Percentiles rank a stretch among this genome's conserved stretches.
These are phyloP conservation scores for Prunella fulvescens DNA, from an alignment of 2,113 vertebrate species.

Conservation along the genomic window DNA sequence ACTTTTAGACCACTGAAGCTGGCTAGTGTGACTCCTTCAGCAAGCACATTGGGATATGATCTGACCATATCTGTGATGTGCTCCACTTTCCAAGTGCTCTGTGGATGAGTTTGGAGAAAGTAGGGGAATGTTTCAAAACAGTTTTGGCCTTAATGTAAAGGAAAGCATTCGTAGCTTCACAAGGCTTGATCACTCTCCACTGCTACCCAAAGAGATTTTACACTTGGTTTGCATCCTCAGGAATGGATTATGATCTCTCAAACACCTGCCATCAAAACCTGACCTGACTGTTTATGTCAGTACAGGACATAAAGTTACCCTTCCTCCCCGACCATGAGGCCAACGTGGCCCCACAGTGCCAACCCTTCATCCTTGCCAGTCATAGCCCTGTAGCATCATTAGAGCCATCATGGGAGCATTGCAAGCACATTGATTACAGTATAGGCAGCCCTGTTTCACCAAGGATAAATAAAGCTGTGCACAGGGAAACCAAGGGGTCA, in stretches of 20 bases:
- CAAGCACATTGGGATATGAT: neutral
- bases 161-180: neutral
- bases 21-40: neutral
- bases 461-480: neutral
- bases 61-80: neutral
- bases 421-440: accelerated
- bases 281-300: neutral
- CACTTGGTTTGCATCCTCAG: neutral
- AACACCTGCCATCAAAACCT: neutral
- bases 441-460: neutral
- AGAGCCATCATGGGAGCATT: neutral
- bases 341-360: accelerated
- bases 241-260: neutral
- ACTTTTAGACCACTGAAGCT: neutral
- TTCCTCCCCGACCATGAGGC: neutral
- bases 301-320: neutral
- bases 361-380: neutral
- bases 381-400: neutral
- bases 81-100: neutral
- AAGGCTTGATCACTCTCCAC: neutral
- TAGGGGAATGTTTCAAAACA: neutral
- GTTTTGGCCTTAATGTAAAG: neutral
- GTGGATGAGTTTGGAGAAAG: neutral
- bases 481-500: neutral
- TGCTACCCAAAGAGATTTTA: neutral